These are phyloP conservation scores for Apantesis nais DNA, from an alignment of 2,888 invertebrate species.

Conservation along the genomic window DNA sequence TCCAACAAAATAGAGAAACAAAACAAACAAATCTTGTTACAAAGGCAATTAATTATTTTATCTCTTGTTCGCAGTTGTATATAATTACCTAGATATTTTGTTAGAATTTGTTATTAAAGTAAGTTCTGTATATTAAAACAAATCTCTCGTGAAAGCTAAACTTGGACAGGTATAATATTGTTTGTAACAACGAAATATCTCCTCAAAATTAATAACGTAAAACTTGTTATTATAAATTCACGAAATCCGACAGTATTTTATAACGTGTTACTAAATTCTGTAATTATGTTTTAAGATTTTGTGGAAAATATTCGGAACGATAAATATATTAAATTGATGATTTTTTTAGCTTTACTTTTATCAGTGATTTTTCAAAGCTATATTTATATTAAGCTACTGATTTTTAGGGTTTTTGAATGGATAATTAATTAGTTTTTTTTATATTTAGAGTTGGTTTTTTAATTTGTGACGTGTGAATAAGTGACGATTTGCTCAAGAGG, in stretches of 20 bases:
- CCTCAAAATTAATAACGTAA: neutral
- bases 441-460: too few species aligned
- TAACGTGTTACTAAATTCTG: neutral
- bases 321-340: neutral
- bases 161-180: neutral
- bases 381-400: too few species aligned
- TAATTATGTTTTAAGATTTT: neutral
- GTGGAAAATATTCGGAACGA: neutral
- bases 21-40: neutral
- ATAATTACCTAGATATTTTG: neutral
- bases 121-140: slow-evolving; percentile 11
- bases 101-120: slow-evolving; percentile 1
- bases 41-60: slow-evolving; percentile 3
- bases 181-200: neutral
- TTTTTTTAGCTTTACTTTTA: neutral
- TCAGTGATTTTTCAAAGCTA: neutral
- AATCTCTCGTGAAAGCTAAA: slow-evolving; percentile 2
- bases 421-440: too few species aligned
- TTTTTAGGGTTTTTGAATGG: too few species aligned
- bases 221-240: neutral
- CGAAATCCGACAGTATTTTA: neutral
- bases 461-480: too few species aligned
- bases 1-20: neutral
- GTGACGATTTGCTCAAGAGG: too few species aligned
- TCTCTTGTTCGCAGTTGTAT: neutral